phyloP scores from a whole-genome alignment of 2,113 vertebrate species.

The Boulengeromyrus knoepffleri region DNA sequence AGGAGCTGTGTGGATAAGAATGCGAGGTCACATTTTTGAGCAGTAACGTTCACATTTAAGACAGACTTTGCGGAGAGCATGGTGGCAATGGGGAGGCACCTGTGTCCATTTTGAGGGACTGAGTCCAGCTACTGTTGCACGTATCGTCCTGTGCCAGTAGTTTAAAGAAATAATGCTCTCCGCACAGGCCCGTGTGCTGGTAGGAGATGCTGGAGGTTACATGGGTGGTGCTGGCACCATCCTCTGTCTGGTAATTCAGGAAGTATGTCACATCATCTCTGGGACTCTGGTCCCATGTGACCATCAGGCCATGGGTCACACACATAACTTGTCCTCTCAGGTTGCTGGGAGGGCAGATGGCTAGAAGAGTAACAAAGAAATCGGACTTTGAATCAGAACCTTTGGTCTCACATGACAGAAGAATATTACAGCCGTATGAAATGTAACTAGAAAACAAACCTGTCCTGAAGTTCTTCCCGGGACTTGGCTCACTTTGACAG shows the following conservation, averaged over 20 bases:
- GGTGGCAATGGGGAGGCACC: constrained; percentile 35
- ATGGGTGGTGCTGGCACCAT: constrained; percentile 20
- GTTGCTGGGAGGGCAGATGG: constrained; percentile 52
- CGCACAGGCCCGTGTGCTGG: constrained; percentile 43
- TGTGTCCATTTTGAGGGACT: constrained; percentile 37
- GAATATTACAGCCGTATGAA: background rate
- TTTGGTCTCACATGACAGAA: background rate
- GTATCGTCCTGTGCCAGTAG: constrained; percentile 37
- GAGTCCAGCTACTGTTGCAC: constrained; percentile 51
- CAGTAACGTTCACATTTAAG: background rate
- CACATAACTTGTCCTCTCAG: constrained; percentile 42
- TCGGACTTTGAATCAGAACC: background rate
- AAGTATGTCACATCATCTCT: constrained; percentile 38
- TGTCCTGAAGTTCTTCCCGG: constrained; percentile 42
- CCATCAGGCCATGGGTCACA: constrained; percentile 46
- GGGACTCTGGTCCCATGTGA: constrained; percentile 51
- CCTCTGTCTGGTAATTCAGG: constrained; percentile 30
- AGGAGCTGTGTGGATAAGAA: constrained; percentile 46
- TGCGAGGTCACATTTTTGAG: background rate
- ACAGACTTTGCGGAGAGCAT: background rate
- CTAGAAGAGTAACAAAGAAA: constrained; percentile 33
- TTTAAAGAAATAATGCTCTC: constrained; percentile 31
- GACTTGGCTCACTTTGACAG: constrained; percentile 51
- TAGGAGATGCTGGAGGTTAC: constrained; percentile 34
- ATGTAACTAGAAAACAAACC: constrained; percentile 37